A percentile compares a stretch with the other conserved stretches of the same genome.
Conservation (phyloP, 2,113 vertebrate genomes). For the Phrynosoma platyrhinos region DNA sequence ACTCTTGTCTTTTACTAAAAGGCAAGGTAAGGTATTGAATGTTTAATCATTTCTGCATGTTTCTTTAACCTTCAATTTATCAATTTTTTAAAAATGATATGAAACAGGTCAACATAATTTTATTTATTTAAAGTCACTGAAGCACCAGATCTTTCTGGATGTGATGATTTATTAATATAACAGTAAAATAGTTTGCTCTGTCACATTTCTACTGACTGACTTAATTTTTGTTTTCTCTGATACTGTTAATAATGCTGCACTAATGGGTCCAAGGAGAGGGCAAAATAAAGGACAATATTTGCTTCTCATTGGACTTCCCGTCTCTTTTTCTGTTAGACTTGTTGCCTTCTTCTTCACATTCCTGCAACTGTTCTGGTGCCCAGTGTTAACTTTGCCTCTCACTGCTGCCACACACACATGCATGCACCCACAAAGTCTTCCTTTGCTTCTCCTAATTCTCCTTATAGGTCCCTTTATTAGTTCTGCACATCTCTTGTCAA, state of each 20-base stretch:
- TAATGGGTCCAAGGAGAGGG: neutral
- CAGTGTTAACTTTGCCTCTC: neutral
- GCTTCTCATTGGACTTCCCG: neutral
- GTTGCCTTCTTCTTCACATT: neutral
- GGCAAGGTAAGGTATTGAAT: conserved; percentile 21
- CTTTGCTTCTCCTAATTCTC: neutral
- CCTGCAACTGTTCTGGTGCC: too few species aligned
- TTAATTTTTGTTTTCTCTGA: neutral
- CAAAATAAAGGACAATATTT: neutral
- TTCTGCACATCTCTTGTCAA: neutral
- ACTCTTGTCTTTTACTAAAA: conserved; percentile 54
- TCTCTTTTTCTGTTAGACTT: neutral
- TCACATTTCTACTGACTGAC: conserved; percentile 18
- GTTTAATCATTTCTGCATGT: conserved; percentile 9
- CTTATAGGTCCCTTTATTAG: neutral
- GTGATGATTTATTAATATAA: neutral
- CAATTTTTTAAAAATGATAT: too few species aligned
- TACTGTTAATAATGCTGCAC: conserved; percentile 21
- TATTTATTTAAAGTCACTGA: neutral
- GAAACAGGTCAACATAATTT: too few species aligned
- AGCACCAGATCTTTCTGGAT: neutral
- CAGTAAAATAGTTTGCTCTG: neutral
- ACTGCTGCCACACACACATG: neutral
- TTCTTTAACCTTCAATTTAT: conserved; percentile 9
- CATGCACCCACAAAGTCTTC: too few species aligned